Evolutionary conservation across 1,140 invertebrate species (phyloP).

Genomic region (Drosophila santomea): DNA sequence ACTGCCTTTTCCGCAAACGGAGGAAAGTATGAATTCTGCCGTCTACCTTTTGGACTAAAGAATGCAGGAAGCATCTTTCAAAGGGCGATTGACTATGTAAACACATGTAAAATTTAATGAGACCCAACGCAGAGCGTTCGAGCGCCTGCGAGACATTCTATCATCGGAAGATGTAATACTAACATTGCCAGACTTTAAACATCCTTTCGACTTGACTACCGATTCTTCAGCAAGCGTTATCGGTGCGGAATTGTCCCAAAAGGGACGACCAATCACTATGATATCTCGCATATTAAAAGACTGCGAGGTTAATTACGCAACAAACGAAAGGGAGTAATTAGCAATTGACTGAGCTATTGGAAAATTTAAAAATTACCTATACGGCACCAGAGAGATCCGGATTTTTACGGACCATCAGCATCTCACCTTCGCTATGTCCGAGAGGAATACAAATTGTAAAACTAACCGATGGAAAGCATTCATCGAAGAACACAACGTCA

Average conservation of each 20-base stretch:
- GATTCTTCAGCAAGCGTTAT: no score
- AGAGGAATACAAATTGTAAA: no score
- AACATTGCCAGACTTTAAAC: no score
- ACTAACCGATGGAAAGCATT: no score
- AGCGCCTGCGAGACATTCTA: no score
- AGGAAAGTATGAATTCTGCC: constrained; percentile 44
- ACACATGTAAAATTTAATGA: no score
- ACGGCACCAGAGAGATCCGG: background rate
- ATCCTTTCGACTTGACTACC: no score
- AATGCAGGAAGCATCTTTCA: constrained; percentile 82
- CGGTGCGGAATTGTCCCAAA: no score
- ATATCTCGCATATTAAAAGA: no score
- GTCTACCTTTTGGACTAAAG: constrained; percentile 37
- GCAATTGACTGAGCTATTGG: background rate
- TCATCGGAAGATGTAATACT: no score
- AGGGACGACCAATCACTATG: no score
- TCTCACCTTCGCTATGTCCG: background rate
- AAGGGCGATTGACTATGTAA: constrained; percentile 21
- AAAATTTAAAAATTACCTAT: background rate
- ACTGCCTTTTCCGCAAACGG: constrained; percentile 26
- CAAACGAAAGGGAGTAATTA: background rate
- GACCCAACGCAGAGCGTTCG: background rate
- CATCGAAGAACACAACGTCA: no score
- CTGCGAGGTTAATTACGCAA: background rate
- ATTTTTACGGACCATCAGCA: background rate